A percentile compares a stretch with the other conserved stretches of the same genome.
phyloP scores from a whole-genome alignment of 2,888 invertebrate species.

The Agrochola litura region DNA sequence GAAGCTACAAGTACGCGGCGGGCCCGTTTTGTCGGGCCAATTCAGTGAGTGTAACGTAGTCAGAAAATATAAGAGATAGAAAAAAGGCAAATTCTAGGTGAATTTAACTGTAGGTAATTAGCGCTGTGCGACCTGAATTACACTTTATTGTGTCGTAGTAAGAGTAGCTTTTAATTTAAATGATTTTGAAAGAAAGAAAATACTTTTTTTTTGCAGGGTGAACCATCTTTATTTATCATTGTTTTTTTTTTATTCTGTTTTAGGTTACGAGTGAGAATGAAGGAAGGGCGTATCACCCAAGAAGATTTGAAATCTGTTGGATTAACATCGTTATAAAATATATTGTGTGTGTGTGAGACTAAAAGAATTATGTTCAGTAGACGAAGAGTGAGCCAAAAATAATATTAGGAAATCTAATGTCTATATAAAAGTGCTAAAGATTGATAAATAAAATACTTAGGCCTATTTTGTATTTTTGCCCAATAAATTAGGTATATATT shows the following conservation, averaged over 20 bases:
- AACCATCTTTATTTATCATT: neutral
- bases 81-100: too few relatives aligned
- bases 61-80: too few relatives aligned
- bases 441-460: neutral
- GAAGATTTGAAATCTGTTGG: conserved; percentile 79
- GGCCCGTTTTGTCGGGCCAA: too few relatives aligned
- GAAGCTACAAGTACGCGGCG: too few relatives aligned
- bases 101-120: too few relatives aligned
- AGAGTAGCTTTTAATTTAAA: too few relatives aligned
- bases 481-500: neutral
- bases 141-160: too few relatives aligned
- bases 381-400: neutral
- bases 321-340: conserved; percentile 53
- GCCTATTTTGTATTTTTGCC: neutral
- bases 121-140: too few relatives aligned
- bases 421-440: neutral
- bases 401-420: neutral
- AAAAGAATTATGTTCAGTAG: neutral
- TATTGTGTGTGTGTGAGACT: neutral
- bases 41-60: too few relatives aligned
- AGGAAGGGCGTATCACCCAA: conserved; percentile 87
- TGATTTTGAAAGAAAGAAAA: neutral
- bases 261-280: conserved; percentile 88
- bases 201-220: too few relatives aligned
- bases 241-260: conserved; percentile 58